Evolutionary conservation across 2,888 invertebrate genomes (phyloP).

Genomic region (Calameuta filiformis): DNA sequence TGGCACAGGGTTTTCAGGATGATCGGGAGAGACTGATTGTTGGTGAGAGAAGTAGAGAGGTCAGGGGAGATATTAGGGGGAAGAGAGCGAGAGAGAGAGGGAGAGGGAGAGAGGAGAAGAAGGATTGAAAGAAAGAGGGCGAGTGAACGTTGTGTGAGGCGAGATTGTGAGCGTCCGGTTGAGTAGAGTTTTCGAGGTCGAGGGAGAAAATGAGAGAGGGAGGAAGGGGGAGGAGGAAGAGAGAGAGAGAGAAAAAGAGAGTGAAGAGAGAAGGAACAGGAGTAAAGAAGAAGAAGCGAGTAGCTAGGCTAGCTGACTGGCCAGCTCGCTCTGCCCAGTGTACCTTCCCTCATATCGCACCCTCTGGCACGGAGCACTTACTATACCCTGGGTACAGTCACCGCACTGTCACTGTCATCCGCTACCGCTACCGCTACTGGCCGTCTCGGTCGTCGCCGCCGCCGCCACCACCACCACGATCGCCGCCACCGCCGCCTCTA

Average conservation of each 20-base stretch:
- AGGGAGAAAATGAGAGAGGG: constrained; percentile 9
- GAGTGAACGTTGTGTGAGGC: constrained; percentile 3
- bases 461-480: neutral
- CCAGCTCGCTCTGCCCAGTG: constrained; percentile 24
- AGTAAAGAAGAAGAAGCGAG: constrained; percentile 27
- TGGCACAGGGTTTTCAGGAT: constrained; percentile 3
- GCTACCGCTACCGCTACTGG: constrained; percentile 15
- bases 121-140: constrained; percentile 5
- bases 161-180: constrained; percentile 12
- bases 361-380: constrained; percentile 27
- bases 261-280: neutral
- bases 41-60: constrained; percentile 20
- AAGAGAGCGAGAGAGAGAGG: constrained; percentile 14
- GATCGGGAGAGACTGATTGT: constrained; percentile 26
- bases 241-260: constrained; percentile 18
- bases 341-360: constrained; percentile 26
- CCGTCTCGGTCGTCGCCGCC: neutral
- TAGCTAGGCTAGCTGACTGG: constrained; percentile 36
- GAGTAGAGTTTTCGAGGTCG: constrained; percentile 9
- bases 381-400: constrained; percentile 21
- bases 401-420: constrained; percentile 34
- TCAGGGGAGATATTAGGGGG: constrained; percentile 7
- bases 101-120: neutral
- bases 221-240: constrained; percentile 5
- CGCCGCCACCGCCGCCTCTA: neutral